phyloP scores from a whole-genome alignment of 2,888 invertebrate genomes.

The Tenthredo distinguenda region DNA sequence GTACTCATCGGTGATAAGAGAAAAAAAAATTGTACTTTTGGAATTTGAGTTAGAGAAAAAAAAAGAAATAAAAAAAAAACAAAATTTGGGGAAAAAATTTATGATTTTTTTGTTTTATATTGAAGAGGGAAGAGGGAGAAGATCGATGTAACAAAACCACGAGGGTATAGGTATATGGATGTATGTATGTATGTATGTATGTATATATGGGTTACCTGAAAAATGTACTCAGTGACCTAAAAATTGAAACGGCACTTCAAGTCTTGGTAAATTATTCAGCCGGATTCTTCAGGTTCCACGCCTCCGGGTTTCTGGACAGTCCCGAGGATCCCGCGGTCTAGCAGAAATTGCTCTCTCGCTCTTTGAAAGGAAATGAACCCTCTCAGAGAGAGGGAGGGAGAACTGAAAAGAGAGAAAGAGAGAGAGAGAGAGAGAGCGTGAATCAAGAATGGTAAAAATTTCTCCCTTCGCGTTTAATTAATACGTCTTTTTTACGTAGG shows the following conservation, averaged over 20 bases:
- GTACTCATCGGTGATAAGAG: no score
- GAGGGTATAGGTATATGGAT: not conserved
- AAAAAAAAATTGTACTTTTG: not conserved
- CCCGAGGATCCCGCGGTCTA: not conserved
- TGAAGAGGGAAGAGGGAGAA: not conserved
- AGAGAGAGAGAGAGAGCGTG: not conserved
- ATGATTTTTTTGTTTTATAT: not conserved
- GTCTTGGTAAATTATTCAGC: conserved; percentile 41
- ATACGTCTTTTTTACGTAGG: conserved; percentile 1
- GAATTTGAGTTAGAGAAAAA: not conserved
- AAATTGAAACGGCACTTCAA: conserved; percentile 41
- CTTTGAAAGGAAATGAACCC: conserved; percentile 29
- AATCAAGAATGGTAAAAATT: conserved; percentile 11
- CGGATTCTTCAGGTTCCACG: conserved; percentile 38
- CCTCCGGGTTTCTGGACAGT: conserved; percentile 18
- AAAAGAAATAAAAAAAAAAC: not conserved
- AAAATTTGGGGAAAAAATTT: not conserved
- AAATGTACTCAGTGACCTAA: conserved; percentile 33
- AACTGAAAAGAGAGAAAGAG: not conserved
- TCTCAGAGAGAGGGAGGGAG: not conserved
- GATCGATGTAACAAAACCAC: not conserved
- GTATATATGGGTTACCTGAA: not conserved
- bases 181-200: no score
- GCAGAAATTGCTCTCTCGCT: not conserved
- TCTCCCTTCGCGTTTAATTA: conserved; percentile 18